Percentiles rank a stretch among this genome's conserved stretches.
These are phyloP conservation scores for Drosophila setifemur DNA, from an alignment of 1,140 invertebrate species.

Conservation along the genomic window DNA sequence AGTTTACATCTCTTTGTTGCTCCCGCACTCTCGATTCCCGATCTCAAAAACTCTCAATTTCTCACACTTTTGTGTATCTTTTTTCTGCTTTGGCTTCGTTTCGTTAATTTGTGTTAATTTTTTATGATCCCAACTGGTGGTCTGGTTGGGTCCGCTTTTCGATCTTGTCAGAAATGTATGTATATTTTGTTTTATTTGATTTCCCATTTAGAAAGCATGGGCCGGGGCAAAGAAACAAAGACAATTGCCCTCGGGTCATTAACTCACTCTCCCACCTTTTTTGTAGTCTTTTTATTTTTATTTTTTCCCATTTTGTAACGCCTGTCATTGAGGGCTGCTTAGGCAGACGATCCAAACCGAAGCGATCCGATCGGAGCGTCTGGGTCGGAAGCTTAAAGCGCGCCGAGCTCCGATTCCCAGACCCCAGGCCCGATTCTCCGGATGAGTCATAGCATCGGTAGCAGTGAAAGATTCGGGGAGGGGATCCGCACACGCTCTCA, in stretches of 20 bases:
- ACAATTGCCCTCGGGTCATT: constrained; percentile 75
- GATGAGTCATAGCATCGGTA: constrained; percentile 28
- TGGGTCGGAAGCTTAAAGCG: constrained; percentile 60
- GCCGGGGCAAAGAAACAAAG: constrained; percentile 43
- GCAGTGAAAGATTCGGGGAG: background rate
- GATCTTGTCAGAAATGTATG: constrained; percentile 33
- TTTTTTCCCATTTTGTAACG: constrained; percentile 64
- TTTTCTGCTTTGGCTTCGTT: constrained; percentile 25
- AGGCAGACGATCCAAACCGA: constrained; percentile 58
- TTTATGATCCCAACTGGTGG: constrained; percentile 67
- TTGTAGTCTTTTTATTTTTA: background rate
- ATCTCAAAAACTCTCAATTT: constrained; percentile 36
- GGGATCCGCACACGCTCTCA: constrained; percentile 24
- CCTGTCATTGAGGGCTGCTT: constrained; percentile 75
- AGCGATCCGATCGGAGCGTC: constrained; percentile 10
- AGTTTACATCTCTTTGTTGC: constrained; percentile 23
- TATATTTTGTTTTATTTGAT: constrained; percentile 66
- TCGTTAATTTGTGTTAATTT: constrained; percentile 78
- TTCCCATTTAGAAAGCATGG: constrained; percentile 70
- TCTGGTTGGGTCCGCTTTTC: constrained; percentile 5
- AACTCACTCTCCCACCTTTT: constrained; percentile 51
- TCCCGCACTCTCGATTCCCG: constrained; percentile 9
- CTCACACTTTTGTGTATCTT: constrained; percentile 32
- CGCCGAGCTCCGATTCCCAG: constrained; percentile 25
- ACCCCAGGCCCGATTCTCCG: constrained; percentile 3